phyloP scores from a whole-genome alignment of 2,797 vertebrate species.

The Novumbra hubbsi region DNA sequence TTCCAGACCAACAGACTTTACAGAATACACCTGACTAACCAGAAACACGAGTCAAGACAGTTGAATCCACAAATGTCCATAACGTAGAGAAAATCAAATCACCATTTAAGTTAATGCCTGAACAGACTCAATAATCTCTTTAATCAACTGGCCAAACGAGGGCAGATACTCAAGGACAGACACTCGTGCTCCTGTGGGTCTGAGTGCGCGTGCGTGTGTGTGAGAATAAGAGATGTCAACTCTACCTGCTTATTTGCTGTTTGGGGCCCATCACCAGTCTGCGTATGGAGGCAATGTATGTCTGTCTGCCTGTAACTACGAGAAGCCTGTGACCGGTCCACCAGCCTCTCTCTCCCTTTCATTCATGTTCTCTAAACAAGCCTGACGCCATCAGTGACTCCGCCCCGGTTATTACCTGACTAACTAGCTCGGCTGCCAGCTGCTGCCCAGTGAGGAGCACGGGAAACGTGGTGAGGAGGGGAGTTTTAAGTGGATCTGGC shows the following conservation, averaged over 20 bases:
- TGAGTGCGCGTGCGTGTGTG: constrained; percentile 13
- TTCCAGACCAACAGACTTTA: too few species aligned
- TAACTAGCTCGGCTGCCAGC: constrained; percentile 43
- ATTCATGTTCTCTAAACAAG: neutral
- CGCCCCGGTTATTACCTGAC: constrained; percentile 25
- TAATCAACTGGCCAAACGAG: neutral
- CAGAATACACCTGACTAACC: too few species aligned
- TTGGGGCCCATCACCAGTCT: constrained; percentile 15
- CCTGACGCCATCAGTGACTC: neutral
- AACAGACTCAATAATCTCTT: neutral
- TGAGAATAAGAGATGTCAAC: neutral
- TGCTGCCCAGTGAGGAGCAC: neutral
- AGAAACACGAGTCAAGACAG: too few species aligned
- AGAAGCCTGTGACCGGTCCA: neutral
- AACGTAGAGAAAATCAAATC: neutral
- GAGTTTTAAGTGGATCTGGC: neutral
- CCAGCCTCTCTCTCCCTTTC: constrained; percentile 3
- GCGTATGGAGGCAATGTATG: neutral
- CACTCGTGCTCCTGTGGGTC: neutral
- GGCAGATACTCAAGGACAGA: too few species aligned
- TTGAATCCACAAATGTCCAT: too few species aligned
- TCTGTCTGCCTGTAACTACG: neutral
- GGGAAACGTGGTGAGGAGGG: neutral
- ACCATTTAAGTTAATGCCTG: neutral
- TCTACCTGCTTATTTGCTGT: constrained; percentile 34